Base-by-base conservation (phyloP, 2,113 vertebrate genomes). In the Corydoras sp. region DNA sequence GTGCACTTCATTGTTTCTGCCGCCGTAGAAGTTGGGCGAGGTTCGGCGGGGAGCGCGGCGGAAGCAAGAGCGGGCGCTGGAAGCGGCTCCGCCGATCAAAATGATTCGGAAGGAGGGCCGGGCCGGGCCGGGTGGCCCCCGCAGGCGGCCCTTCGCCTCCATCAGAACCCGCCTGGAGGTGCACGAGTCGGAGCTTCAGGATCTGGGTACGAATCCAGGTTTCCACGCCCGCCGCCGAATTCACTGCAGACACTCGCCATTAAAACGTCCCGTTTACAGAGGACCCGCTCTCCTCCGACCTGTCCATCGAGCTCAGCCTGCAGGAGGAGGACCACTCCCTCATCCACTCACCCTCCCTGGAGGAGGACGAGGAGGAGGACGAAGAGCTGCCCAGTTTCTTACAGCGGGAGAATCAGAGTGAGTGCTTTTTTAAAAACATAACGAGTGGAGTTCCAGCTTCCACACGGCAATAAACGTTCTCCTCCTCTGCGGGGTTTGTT, bases 361-460 rank as follows among this genome's bases (percentile, higher is more conserved):
- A 77, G 43, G 82, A 82, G 24, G 87, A 83, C 3, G 81, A 84
- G 1, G 80, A 90, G 4, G 88, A 90, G 13, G 80, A 81, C 0
- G 81, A 83, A 58, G 79, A 83, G 58, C 80, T 90, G 3, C 88
- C 88, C 29, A 86, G 87, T 73, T 86, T 88, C 76, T 76, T 87
- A 60, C 76, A 80, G 72, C 74, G 80, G 35, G 74, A 8, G 7
- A 81, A 80, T 24, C 83, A 83, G 82, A 83, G 89, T 90, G 30
- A 85, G 73, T 32, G 11, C 5, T 12, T n/a, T 15, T 32, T 15
- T 32, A 50, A 56, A 14, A 10, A 12, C 51, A 3, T 10, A 0
- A n/a, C n/a, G n/a, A n/a, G 51, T 53, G 51, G 5, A 3, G 10
- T 14, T 53, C 51, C 54, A 56, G 12, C 14, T 56, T 7, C 6